These are phyloP conservation scores for Rhopalosiphum nymphaeae DNA, from an alignment of 2,888 invertebrate species.

Conservation along the genomic window DNA sequence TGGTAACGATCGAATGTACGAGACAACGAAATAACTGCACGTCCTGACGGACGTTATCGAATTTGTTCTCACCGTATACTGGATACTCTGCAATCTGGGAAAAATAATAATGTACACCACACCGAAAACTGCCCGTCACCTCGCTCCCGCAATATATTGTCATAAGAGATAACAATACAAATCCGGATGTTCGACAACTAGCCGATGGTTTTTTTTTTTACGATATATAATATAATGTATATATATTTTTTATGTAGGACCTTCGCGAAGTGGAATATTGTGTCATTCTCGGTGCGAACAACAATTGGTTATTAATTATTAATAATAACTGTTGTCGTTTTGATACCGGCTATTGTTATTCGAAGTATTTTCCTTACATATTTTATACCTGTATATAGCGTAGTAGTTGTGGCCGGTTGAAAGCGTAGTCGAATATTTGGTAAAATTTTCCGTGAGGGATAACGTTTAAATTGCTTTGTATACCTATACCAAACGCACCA, in stretches of 20 bases:
- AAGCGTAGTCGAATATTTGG: background rate
- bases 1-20: background rate
- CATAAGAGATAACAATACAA: slow-evolving; percentile 13
- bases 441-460: background rate
- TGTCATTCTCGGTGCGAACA: background rate
- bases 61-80: background rate
- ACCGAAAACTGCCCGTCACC: background rate
- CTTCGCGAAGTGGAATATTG: background rate
- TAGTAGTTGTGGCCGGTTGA: background rate
- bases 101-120: background rate
- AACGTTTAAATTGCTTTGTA: background rate
- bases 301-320: background rate
- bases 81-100: background rate
- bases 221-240: background rate
- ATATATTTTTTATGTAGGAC: background rate
- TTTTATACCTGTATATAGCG: background rate
- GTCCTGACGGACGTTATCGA: background rate
- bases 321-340: background rate
- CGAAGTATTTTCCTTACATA: background rate
- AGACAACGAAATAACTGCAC: background rate
- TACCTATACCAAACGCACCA: background rate
- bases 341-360: background rate
- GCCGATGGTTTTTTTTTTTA: background rate
- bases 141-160: background rate
- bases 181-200: background rate